These are phyloP conservation scores for Portunus trituberculatus DNA, from an alignment of 1,140 invertebrate species.

Conservation along the genomic window DNA sequence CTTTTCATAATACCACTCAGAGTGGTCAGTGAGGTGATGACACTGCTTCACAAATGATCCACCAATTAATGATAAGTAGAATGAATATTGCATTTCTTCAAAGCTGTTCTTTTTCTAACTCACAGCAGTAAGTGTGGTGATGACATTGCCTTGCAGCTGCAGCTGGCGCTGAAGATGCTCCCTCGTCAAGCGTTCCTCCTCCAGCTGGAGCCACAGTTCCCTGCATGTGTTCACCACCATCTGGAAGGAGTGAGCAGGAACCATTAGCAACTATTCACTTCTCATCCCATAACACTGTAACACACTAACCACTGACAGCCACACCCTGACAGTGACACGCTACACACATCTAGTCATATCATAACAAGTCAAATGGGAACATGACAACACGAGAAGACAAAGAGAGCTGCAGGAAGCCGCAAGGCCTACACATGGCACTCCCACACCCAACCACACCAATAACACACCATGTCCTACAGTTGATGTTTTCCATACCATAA, in stretches of 20 bases:
- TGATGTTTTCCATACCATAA: not conserved
- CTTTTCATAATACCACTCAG: too few species aligned
- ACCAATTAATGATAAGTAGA: not conserved
- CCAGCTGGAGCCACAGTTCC: slow-evolving; percentile 75
- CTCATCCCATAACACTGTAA: not conserved
- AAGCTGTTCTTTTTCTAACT: slow-evolving; percentile 15
- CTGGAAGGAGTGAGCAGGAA: not conserved
- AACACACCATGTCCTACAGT: too few species aligned
- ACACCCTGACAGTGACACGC: too few species aligned
- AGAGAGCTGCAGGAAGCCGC: too few species aligned
- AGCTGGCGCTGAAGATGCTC: slow-evolving; percentile 73
- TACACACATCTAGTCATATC: too few species aligned
- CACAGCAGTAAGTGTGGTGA: slow-evolving; percentile 74
- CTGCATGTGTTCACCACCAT: slow-evolving; percentile 76
- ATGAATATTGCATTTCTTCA: not conserved
- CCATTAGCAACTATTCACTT: not conserved
- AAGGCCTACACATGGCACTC: too few species aligned
- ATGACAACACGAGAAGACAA: too few species aligned
- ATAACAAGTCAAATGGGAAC: too few species aligned
- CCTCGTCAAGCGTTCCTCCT: slow-evolving; percentile 74
- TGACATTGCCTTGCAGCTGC: slow-evolving; percentile 75
- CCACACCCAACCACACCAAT: too few species aligned
- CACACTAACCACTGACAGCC: too few species aligned
- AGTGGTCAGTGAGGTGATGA: too few species aligned
- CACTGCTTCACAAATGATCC: too few species aligned